Base-by-base conservation (phyloP, 2,113 vertebrate genomes). In the Ovis canadensis region DNA sequence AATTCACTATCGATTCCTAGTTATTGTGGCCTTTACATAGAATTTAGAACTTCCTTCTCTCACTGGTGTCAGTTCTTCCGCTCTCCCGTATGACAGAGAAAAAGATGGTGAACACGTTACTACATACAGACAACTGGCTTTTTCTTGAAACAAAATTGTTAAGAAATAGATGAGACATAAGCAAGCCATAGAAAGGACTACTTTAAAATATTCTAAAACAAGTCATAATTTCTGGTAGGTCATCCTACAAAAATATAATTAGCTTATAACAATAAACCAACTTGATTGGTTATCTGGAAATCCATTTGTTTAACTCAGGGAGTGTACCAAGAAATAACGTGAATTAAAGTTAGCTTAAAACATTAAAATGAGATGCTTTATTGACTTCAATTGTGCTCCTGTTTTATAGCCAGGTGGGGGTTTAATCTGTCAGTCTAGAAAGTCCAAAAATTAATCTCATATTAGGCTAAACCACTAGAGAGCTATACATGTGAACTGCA, bases 261-360 rank as follows among this genome's bases (percentile, higher is more conserved):
- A 59, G 48, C 50, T 82, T 78, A 92, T 23, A 89, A 59, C 64
- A 84, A 80, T 25, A 88, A 60, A 93, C 33, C 54, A 95, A 74
- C 27, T 93, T 52, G 16, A 82, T 83, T 31, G 60, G 33, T 60
- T 95, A 84, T 23, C 52, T 71, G 84, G 88, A 95, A 93, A 91
- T 85, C 25, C 15, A 91, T 80, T 91, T 96, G 27, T 74, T 93
- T 85, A 97, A 84, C 62, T 88, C 21, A 84, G 43, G 33, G 25
- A 93, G 16, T 74, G 89, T 36, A 57, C 45, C 43, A 93, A 40
- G 19, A 94, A 96, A 95, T 62, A 40, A 91, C 12, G 91, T 40
- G 17, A 25, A 83, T 91, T 83, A 62, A 94, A 98, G 23, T 67
- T 90, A 83, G 15, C 59, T 91, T 92, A 78, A 77, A 96, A 96